Evolutionary conservation across 2,113 vertebrate genomes (phyloP).

Genomic region (Corythornis vintsioides): DNA sequence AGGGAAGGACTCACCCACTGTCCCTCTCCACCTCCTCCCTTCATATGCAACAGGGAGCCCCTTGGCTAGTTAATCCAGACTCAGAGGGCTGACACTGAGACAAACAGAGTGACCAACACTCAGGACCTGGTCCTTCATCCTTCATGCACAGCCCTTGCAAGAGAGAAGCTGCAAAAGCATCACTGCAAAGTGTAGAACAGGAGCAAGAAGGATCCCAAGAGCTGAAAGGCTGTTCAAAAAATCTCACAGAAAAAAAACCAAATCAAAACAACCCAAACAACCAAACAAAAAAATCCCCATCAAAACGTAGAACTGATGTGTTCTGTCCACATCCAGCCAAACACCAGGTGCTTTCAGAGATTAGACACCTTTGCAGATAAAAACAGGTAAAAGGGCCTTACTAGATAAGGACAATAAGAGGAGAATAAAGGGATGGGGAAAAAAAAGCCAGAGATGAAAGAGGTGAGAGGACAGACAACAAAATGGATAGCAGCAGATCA

Average conservation of each 20-base stretch:
- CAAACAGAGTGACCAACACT: neutral
- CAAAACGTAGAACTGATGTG: neutral
- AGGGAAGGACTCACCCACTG: neutral
- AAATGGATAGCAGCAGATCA: neutral
- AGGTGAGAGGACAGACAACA: neutral
- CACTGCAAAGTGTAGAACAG: neutral
- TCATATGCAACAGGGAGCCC: neutral
- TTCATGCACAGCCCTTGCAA: neutral
- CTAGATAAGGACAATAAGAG: slow-evolving; percentile 16
- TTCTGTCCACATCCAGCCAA: neutral
- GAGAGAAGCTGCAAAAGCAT: neutral
- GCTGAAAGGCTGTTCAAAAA: neutral
- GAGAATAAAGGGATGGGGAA: neutral
- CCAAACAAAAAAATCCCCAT: neutral
- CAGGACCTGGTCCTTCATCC: neutral
- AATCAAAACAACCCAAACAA: no score
- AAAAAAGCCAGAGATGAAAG: neutral
- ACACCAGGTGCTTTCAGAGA: slow-evolving; percentile 40
- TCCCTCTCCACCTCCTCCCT: neutral
- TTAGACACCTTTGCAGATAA: slow-evolving; percentile 34
- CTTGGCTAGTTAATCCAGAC: neutral
- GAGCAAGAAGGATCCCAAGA: neutral
- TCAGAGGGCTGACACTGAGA: neutral
- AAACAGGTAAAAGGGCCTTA: neutral
- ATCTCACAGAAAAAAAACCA: neutral